Base-by-base conservation (phyloP, 2,888 invertebrate genomes). In the Meteorus cinctellus region DNA sequence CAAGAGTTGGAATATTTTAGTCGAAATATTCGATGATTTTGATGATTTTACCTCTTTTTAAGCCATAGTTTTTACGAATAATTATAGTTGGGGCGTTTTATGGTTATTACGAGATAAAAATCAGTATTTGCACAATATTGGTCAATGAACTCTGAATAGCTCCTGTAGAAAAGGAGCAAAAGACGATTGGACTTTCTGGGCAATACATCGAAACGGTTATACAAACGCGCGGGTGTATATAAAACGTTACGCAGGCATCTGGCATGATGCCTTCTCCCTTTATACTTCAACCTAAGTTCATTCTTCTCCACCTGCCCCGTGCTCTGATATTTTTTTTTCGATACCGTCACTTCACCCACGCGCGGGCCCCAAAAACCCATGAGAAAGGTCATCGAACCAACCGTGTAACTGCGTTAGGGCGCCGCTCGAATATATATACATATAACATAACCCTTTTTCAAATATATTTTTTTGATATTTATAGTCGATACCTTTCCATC, bases 241-340 rank as follows among this genome's bases (percentile, higher is more conserved):
- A 86, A 85, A 86, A 84, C 83, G 83, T 84, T 85, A 85, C 84
- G 86, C 84, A 81, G 85, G 84, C 87, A 87, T 86, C 87, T 88
- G 88, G 86, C 82, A 79, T 81, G 81, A 81, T 81, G 77, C 82
- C 80, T 80, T 74, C 67, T 68, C 41, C 68, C 19, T n/a, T n/a
- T 55, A 19, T 76, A 75, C 69, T 78, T 70, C 48, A 36, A 41
- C 16, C 31, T 41, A 60, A 34, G 27, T 65, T 31, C 27, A 67
- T 45, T 66, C 72, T 77, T 82, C 80, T 87, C 81, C 87, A 87
- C 87, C 87, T 87, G 87, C 85, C 82, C 45, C 16, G 29, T 74
- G 71, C 75, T 67, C 67, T 55, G 69, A 59, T 27, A 31, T 55
- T 55, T 55, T 55, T 75, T 68, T 76, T 60, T 68, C 45, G 31